phyloP scores from a whole-genome alignment of 2,113 vertebrate genomes.

The Abramis brama region DNA sequence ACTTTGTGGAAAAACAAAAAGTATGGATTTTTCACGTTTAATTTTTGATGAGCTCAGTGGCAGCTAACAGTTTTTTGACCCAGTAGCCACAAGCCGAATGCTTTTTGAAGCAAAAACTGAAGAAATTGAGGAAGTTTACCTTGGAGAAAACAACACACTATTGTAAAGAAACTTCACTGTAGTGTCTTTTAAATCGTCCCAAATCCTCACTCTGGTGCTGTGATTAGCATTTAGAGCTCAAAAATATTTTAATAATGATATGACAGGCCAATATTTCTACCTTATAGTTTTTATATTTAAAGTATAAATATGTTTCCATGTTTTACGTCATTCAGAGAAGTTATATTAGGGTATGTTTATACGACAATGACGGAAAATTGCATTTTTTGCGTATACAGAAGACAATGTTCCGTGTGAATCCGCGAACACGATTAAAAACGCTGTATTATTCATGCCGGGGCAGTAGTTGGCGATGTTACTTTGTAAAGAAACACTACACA shows the following conservation, averaged over 20 bases:
- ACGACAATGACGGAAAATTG: no score
- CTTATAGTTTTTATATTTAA: background rate
- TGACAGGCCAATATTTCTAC: no score
- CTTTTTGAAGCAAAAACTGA: background rate
- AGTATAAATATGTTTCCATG: background rate
- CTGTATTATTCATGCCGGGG: no score
- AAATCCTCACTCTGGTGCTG: background rate
- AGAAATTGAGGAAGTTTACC: background rate
- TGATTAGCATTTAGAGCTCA: background rate
- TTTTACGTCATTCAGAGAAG: background rate
- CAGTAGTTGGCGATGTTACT: no score
- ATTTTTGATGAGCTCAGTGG: slow-evolving; percentile 10
- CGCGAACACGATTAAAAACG: no score
- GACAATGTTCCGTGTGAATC: no score
- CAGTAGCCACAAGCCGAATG: background rate
- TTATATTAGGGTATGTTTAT: no score
- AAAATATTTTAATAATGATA: background rate
- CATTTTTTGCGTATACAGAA: no score
- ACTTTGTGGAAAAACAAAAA: background rate
- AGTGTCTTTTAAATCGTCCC: background rate
- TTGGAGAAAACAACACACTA: background rate
- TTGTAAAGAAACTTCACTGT: background rate
- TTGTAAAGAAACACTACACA: no score
- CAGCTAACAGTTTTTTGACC: background rate
- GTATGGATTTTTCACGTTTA: background rate